These are phyloP conservation scores for Cheilinus undulatus DNA, from an alignment of 2,113 vertebrate species.

Conservation along the genomic window DNA sequence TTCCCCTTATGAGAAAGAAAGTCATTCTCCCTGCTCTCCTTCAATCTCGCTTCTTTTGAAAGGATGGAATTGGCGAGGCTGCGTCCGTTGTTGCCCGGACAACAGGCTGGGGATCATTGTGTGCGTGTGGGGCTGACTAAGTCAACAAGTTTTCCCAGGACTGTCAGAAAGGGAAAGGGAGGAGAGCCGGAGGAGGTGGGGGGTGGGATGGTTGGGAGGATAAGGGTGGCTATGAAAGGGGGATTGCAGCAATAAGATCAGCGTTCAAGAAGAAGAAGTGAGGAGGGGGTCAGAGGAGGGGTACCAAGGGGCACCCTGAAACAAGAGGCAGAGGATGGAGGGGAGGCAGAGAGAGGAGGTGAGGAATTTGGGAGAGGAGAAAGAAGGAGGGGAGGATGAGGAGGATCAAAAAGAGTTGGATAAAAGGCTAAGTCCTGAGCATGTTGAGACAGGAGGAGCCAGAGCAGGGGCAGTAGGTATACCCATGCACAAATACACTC, in stretches of 20 bases:
- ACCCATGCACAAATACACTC: background rate
- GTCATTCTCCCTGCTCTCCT: constrained; percentile 72
- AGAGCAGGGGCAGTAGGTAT: constrained; percentile 30
- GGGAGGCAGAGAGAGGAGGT: constrained; percentile 42
- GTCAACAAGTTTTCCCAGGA: constrained; percentile 85
- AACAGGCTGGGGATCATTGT: constrained; percentile 76
- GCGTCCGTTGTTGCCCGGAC: constrained; percentile 74
- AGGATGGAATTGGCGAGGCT: constrained; percentile 71
- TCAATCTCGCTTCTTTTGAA: constrained; percentile 66
- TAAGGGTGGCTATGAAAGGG: constrained; percentile 54
- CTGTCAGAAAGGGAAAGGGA: constrained; percentile 65
- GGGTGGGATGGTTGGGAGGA: background rate
- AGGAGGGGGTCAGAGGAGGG: constrained; percentile 59
- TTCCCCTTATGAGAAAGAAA: constrained; percentile 64
- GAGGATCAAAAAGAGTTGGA: constrained; percentile 44
- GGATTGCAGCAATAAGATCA: constrained; percentile 71
- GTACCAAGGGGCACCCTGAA: constrained; percentile 26
- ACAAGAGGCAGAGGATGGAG: constrained; percentile 42
- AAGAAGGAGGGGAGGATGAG: constrained; percentile 25
- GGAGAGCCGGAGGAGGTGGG: constrained; percentile 34
- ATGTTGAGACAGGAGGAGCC: constrained; percentile 54
- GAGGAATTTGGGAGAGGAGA: constrained; percentile 55
- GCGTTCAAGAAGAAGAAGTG: constrained; percentile 32
- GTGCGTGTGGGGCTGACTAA: constrained; percentile 64
- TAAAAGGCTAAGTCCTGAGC: constrained; percentile 41